Evolutionary conservation across 2,888 invertebrate species (phyloP).

Genomic region (Exephanes ischioxanthus): DNA sequence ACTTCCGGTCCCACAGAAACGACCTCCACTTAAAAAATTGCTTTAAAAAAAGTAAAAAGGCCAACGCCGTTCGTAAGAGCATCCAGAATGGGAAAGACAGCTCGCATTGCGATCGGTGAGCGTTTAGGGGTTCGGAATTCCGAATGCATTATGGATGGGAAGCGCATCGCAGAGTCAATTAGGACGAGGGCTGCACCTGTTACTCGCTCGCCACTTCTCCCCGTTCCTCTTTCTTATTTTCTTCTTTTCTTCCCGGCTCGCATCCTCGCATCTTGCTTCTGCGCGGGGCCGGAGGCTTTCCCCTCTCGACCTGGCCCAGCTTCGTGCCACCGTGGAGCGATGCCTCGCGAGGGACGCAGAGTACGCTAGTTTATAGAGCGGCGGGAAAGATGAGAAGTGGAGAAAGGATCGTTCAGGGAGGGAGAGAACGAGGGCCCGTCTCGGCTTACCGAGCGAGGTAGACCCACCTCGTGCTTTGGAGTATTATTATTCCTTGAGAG

Average conservation of each 20-base stretch:
- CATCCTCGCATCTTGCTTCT: slow-evolving; percentile 59
- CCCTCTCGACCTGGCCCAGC: neutral
- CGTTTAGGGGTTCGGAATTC: slow-evolving; percentile 72
- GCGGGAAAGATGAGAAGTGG: slow-evolving; percentile 55
- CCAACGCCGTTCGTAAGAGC: too few species aligned
- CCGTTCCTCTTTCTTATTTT: slow-evolving; percentile 61
- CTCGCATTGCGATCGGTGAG: slow-evolving; percentile 62
- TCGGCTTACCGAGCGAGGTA: slow-evolving; percentile 53
- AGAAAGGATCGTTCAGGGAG: slow-evolving; percentile 24
- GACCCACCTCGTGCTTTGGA: slow-evolving; percentile 36
- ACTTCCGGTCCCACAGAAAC: slow-evolving; percentile 61
- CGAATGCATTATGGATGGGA: slow-evolving; percentile 76
- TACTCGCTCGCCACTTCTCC: slow-evolving; percentile 65
- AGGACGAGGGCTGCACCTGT: slow-evolving; percentile 73
- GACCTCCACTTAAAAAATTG: too few species aligned
- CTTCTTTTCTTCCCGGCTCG: slow-evolving; percentile 63
- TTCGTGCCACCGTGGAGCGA: slow-evolving; percentile 25
- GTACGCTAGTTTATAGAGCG: slow-evolving; percentile 25
- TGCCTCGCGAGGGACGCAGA: neutral
- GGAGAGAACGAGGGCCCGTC: slow-evolving; percentile 41
- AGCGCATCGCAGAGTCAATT: slow-evolving; percentile 74
- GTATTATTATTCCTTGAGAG: slow-evolving; percentile 61
- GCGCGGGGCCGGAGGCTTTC: neutral
- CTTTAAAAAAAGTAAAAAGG: too few species aligned
- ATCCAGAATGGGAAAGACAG: neutral